Conservation (phyloP, 2,113 vertebrate genomes). For the Microcebus tavaratra region DNA sequence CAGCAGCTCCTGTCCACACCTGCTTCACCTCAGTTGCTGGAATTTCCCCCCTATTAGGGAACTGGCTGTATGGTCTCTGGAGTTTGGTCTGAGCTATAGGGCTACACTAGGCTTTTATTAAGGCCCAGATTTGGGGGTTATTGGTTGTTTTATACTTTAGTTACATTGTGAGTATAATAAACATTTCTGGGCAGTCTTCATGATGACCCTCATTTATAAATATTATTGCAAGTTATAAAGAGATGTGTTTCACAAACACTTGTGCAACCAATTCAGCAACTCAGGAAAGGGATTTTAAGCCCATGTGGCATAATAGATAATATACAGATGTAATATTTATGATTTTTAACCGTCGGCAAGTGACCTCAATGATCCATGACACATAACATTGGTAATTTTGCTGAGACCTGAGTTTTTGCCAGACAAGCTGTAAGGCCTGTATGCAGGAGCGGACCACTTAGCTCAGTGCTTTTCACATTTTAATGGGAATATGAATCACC, state of each 20-base stretch:
- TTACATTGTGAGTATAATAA: neutral
- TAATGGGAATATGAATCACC: neutral
- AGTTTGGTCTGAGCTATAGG: neutral
- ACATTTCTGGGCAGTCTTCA: neutral
- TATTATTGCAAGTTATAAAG: neutral
- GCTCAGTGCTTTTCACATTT: constrained; percentile 21
- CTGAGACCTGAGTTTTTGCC: constrained; percentile 31
- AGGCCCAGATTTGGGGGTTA: neutral
- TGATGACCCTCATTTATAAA: neutral
- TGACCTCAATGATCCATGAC: neutral
- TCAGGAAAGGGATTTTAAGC: neutral
- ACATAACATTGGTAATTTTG: neutral
- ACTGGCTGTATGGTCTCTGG: neutral
- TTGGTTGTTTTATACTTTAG: neutral
- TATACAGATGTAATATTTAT: neutral
- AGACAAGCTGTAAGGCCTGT: neutral
- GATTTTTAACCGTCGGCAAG: neutral
- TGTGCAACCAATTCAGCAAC: neutral
- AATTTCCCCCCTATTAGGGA: neutral
- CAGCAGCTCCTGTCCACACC: neutral
- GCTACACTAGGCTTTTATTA: neutral
- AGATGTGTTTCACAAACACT: neutral
- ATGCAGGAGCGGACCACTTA: neutral
- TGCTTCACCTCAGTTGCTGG: neutral
- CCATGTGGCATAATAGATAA: neutral